Percentiles rank a stretch among this genome's conserved stretches.
phyloP scores from a whole-genome alignment of 1,140 invertebrate species.

The Mactra quadrangularis region DNA sequence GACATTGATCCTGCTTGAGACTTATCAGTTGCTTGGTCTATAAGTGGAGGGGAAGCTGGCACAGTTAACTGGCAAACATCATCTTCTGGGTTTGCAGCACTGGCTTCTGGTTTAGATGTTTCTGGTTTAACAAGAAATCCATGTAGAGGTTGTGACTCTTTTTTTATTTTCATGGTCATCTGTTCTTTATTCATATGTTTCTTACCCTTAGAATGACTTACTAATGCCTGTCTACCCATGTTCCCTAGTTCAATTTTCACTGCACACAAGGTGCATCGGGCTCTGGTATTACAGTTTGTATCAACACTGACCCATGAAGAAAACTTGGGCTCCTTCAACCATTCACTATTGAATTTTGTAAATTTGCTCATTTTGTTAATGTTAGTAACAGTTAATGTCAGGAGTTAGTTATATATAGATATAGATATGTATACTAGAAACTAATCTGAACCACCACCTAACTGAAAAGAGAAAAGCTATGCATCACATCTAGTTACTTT shows the following conservation, averaged over 20 bases:
- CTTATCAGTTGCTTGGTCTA: constrained; percentile 30
- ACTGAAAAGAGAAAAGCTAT: constrained; percentile 42
- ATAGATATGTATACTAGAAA: constrained; percentile 17
- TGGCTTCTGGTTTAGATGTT: constrained; percentile 33
- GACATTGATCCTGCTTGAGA: constrained; percentile 29
- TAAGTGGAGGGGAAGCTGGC: constrained; percentile 24
- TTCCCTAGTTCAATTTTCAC: constrained; percentile 47
- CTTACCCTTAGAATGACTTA: constrained; percentile 54
- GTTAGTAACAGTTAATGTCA: constrained; percentile 13
- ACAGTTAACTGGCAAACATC: constrained; percentile 39
- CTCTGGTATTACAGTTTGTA: constrained; percentile 45
- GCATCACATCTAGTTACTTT: constrained; percentile 41
- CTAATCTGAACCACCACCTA: constrained; percentile 32
- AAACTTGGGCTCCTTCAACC: constrained; percentile 34
- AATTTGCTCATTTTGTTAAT: constrained; percentile 44
- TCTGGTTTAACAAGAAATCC: constrained; percentile 38
- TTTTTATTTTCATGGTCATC: constrained; percentile 40
- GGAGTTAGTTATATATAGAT: too few relatives aligned
- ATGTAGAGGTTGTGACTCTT: constrained; percentile 29
- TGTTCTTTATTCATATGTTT: constrained; percentile 47
- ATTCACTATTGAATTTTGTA: constrained; percentile 45
- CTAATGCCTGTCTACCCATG: constrained; percentile 47
- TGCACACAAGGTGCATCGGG: constrained; percentile 38
- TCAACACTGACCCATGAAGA: constrained; percentile 48
- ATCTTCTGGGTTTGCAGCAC: constrained; percentile 24